Percentiles rank a stretch among this genome's conserved stretches.
Evolutionary conservation across 2,797 vertebrate genomes (phyloP).

Genomic region (Pygocentrus nattereri): DNA sequence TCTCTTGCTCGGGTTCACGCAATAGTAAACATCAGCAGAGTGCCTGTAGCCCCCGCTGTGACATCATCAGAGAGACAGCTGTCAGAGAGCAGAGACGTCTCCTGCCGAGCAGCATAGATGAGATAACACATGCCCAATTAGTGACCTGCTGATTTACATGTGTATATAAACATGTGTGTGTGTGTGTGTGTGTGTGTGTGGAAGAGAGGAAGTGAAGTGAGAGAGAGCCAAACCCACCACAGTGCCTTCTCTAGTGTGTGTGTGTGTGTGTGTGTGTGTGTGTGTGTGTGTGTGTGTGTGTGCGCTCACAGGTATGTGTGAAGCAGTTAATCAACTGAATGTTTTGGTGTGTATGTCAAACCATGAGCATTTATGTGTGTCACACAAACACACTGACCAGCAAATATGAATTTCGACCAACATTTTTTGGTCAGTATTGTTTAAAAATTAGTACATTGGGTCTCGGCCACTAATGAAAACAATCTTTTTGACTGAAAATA

Average conservation of each 20-base stretch:
- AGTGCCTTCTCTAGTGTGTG: neutral
- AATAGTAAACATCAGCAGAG: slow-evolving; percentile 28
- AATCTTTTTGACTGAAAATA: too few species aligned
- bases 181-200: slow-evolving; percentile 25
- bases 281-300: slow-evolving; percentile 26
- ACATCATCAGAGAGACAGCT: slow-evolving; percentile 38
- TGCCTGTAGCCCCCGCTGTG: slow-evolving; percentile 30
- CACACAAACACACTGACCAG: too few species aligned
- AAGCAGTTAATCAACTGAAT: slow-evolving; percentile 30
- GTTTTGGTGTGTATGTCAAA: slow-evolving; percentile 1
- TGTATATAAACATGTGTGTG: neutral
- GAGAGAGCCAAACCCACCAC: neutral
- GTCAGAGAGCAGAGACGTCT: slow-evolving; percentile 25
- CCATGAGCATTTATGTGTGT: too few species aligned
- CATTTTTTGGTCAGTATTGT: too few species aligned
- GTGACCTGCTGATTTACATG: slow-evolving; percentile 38
- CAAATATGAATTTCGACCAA: too few species aligned
- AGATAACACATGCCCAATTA: slow-evolving; percentile 42
- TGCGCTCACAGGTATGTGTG: slow-evolving; percentile 24
- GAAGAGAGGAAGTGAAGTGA: neutral
- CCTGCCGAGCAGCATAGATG: slow-evolving; percentile 49
- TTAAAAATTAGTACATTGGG: too few species aligned
- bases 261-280: neutral
- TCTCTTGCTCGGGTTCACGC: slow-evolving; percentile 30
- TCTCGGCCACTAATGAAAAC: too few species aligned